Conservation (phyloP, 2,113 vertebrate species). For the Rhinolophus sinicus region DNA sequence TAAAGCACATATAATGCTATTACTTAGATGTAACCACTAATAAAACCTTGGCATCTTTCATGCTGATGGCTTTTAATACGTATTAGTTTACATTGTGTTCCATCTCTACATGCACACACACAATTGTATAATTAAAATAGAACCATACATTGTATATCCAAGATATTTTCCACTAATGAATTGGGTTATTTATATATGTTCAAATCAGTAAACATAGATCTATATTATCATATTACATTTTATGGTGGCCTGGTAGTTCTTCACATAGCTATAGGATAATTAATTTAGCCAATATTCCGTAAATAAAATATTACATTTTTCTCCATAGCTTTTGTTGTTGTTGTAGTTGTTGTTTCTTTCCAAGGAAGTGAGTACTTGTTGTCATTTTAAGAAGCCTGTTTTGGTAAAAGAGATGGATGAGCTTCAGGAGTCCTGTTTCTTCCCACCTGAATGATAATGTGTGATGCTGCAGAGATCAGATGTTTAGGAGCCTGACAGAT, state of each 20-base stretch:
- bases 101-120: background rate
- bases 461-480: background rate
- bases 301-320: background rate
- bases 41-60: constrained; percentile 32
- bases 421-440: constrained; percentile 14
- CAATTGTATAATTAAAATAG: background rate
- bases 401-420: constrained; percentile 38
- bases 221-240: background rate
- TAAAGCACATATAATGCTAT: constrained; percentile 26
- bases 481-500: constrained; percentile 37
- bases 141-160: background rate
- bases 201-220: constrained; percentile 9
- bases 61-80: background rate
- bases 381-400: constrained; percentile 9
- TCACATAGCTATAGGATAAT: background rate
- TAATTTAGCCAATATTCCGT: background rate
- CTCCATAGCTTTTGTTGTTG: background rate
- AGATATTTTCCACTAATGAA: background rate
- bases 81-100: constrained; percentile 17
- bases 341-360: background rate
- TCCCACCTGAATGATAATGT: constrained; percentile 50
- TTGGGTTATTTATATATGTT: background rate
- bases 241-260: background rate
- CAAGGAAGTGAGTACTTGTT: background rate
- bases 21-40: background rate